Conservation (phyloP, 1,140 invertebrate species). For the Sycophaga agraensis region DNA sequence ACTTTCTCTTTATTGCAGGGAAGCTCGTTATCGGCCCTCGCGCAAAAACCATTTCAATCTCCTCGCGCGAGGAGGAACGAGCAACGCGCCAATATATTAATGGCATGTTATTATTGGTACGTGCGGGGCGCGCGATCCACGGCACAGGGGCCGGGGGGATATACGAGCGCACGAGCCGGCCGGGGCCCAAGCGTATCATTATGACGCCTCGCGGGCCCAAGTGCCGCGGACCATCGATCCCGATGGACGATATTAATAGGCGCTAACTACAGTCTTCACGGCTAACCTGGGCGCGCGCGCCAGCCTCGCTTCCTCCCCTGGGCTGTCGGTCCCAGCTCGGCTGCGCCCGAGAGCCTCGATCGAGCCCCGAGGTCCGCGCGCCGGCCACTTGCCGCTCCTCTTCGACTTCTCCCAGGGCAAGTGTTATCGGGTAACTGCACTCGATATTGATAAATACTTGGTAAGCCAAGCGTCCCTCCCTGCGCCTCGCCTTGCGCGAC, state of each 20-base stretch:
- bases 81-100: conserved; percentile 41
- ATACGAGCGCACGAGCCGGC: conserved; percentile 30
- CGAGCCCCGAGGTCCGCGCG: no score
- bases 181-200: conserved; percentile 46
- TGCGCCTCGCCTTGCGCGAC: no score
- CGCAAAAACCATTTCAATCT: conserved; percentile 19
- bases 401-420: no score
- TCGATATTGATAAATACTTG: no score
- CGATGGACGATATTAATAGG: conserved; percentile 56
- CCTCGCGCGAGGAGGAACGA: background rate
- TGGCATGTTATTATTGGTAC: conserved; percentile 46
- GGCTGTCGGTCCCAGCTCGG: background rate
- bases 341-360: background rate
- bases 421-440: no score
- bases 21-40: conserved; percentile 3
- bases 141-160: background rate
- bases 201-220: conserved; percentile 48
- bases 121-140: conserved; percentile 34
- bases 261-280: conserved; percentile 51
- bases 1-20: conserved; percentile 3
- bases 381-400: no score
- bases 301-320: background rate
- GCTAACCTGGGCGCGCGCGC: conserved; percentile 35
- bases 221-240: conserved; percentile 49
- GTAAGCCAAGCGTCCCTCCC: no score